Evolutionary conservation across 1,140 invertebrate species (phyloP), one percentile per base, ranked within the genome.

Genomic region (Elymnias hypermnestra): DNA sequence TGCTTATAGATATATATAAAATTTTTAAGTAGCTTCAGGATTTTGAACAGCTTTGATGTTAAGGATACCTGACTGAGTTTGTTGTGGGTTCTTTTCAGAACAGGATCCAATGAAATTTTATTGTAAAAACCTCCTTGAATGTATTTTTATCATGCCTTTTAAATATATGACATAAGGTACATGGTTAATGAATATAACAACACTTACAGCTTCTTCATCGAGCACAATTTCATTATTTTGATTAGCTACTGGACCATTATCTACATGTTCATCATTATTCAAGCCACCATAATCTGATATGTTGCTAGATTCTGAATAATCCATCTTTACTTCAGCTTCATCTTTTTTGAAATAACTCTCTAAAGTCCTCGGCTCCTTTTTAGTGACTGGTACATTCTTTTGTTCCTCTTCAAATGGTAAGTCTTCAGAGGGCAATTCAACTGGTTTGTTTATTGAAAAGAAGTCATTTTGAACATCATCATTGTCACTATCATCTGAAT

Each of bases 381-480:
- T 26, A 45, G 15, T 18, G 12, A 12, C 31, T 37, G 44, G 26
- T 22, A 18, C 21, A 17, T 14, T 5, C 47, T 26, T 36, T 19
- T 15, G 37, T 26, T 72, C 67, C 36, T 57, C 56, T 45, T 72
- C 60, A 40, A 74, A 47, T 7, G 70, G 65, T 36, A 67, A 17
- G 10, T 77, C 67, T 33, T 61, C 63, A 18, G 55, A 10, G 8
- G 63, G 50, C 36, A 65, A 6, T 31, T 70, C 57, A 23, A 63
- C 43, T 8, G 58, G 52, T 60, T 83, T 79, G 45, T 89, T 84
- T 23, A 89, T 73, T 2, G 88, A 89, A 52, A 90, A 89, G 68
- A 89, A 89, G 51, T 89, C 88, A 52, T 72, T 77, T 37, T 73
- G 59, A 14, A 79, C 57, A 14, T 84, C 82, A 4, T 86, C 88